phyloP scores from a whole-genome alignment of 1,140 invertebrate genomes.

The Heterodera carotae region DNA sequence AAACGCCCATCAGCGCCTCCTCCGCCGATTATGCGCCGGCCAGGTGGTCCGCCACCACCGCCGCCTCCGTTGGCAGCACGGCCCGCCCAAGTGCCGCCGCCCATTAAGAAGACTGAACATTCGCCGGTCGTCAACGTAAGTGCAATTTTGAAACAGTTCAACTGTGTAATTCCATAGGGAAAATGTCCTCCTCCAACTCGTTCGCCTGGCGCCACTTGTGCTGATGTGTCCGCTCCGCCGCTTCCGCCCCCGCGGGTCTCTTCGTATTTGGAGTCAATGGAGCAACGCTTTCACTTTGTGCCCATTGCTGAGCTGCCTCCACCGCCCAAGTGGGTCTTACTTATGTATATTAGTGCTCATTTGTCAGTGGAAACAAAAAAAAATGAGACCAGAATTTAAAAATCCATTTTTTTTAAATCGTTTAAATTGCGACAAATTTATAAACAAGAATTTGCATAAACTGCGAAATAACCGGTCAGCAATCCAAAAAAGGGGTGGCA shows the following conservation, averaged over 20 bases:
- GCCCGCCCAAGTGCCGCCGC: not conserved
- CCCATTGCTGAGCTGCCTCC: constrained; percentile 41
- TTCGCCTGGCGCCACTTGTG: too few species aligned
- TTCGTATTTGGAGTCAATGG: constrained; percentile 51
- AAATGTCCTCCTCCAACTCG: too few species aligned
- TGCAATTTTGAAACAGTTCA: too few species aligned
- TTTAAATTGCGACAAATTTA: too few species aligned
- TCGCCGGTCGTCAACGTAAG: not conserved
- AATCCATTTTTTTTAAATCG: too few species aligned
- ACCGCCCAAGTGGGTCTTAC: constrained; percentile 28
- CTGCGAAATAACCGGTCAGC: too few species aligned
- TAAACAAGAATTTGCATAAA: too few species aligned
- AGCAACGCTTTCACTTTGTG: constrained; percentile 46
- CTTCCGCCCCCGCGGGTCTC: constrained; percentile 42
- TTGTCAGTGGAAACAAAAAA: too few species aligned
- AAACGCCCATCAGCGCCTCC: not conserved
- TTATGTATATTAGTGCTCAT: not conserved
- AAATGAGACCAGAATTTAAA: too few species aligned
- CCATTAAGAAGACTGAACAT: not conserved
- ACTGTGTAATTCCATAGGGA: too few species aligned
- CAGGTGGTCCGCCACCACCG: constrained; percentile 37
- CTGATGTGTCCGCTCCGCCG: constrained; percentile 24
- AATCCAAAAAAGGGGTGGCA: too few species aligned
- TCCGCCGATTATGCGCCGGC: constrained; percentile 16
- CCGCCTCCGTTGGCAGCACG: constrained; percentile 8